Conservation (phyloP, 2,113 vertebrate species). For the Corythaeola cristata region DNA sequence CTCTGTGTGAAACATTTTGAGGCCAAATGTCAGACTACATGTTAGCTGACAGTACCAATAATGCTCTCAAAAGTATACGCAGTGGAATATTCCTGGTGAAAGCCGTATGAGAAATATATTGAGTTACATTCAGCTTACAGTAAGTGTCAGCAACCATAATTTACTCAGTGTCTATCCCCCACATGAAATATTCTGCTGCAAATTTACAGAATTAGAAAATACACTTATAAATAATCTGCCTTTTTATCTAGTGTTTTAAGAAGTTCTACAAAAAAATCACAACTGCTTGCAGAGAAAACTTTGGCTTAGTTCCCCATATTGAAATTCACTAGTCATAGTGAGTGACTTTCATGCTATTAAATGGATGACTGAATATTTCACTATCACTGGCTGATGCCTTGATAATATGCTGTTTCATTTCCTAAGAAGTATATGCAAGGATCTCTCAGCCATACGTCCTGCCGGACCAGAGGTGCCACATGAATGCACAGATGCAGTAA, state of each 20-base stretch:
- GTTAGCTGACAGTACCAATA: not conserved
- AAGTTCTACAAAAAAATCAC: not conserved
- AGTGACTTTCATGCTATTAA: not conserved
- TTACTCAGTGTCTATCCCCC: not conserved
- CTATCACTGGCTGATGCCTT: not conserved
- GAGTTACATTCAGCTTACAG: not conserved
- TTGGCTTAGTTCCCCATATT: not conserved
- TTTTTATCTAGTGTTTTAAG: not conserved
- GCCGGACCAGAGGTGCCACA: not conserved
- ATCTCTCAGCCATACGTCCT: not conserved
- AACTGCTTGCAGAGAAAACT: not conserved
- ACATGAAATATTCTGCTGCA: not conserved
- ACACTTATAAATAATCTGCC: not conserved
- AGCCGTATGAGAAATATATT: not conserved
- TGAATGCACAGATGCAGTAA: not conserved
- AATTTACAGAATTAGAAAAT: not conserved
- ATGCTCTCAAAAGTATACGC: not conserved
- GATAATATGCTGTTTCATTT: conserved; percentile 13
- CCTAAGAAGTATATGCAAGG: not conserved
- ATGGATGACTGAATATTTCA: not conserved
- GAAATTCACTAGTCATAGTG: not conserved
- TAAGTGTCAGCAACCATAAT: not conserved
- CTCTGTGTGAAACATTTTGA: not conserved
- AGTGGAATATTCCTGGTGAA: not conserved
- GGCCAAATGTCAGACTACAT: not conserved